Base-by-base conservation (phyloP, 2,797 vertebrate genomes). In the Sciurus vulgaris region DNA sequence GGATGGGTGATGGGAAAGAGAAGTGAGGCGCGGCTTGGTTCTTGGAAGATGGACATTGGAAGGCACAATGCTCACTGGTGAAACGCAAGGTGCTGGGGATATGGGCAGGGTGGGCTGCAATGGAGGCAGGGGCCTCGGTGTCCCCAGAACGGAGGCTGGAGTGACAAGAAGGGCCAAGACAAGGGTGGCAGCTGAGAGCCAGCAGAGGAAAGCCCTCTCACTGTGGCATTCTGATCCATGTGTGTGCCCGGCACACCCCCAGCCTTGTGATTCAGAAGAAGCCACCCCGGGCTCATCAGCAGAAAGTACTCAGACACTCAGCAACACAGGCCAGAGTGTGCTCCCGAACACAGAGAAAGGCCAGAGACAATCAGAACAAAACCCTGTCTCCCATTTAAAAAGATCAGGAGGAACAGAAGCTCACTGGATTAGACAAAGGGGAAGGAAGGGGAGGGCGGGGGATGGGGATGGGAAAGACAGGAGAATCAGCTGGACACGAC, bases 111-210 rank as follows among this genome's bases (percentile, higher is more conserved):
- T 0, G 4, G 28, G n/a, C 5, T 26, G 17, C 51, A 2, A 22
- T 1, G 0, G 56, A 49, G 18, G 38, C 0, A 22, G 47, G 22
- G 35, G 41, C 30, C 35, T 11, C 17, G 0, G 85, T 0, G 0
- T 30, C 22, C 1, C 26, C 30, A 47, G 67, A 26, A n/a, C 0
- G 18, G 84, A 61, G 72, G 72, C 85, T 20, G 35, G 22, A 63
- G 59, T 10, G 35, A 73, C 54, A 10, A 28, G 84, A 14, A 47
- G 2, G 41, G 22, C 33, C 0, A 38, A 3, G 1, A 22, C 1
- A 24, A 26, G 7, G 41, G 44, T 5, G 73, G 83, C 1, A 0
- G 28, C 12, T 6, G 2, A 49, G 47, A 24, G 41, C 24, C 5
- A 0, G 89, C 24, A 38, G 18, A 15, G 84, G 1, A 56, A 49